These are phyloP conservation scores for Lanius collurio DNA, from an alignment of 2,113 vertebrate species.

Conservation along the genomic window DNA sequence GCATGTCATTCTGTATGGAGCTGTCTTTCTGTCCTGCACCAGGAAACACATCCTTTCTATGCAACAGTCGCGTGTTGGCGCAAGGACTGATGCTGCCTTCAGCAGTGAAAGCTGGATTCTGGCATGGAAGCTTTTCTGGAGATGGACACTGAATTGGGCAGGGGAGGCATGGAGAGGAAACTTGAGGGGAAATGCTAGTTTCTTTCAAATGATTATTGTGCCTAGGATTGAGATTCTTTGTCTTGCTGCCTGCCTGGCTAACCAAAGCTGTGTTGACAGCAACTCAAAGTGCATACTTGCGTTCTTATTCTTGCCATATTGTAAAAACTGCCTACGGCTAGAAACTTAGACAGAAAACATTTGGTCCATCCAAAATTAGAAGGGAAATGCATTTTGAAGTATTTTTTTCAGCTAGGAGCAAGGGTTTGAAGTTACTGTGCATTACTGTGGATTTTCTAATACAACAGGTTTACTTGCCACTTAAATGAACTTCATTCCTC, in stretches of 20 bases:
- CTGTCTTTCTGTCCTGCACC: background rate
- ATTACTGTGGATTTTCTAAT: background rate
- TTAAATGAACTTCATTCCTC: background rate
- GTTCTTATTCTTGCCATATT: background rate
- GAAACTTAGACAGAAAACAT: background rate
- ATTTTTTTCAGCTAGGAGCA: background rate
- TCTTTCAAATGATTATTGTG: background rate
- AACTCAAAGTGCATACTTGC: background rate
- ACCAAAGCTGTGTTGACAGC: constrained; percentile 16
- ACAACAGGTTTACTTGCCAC: background rate
- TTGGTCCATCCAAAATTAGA: background rate
- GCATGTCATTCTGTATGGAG: background rate
- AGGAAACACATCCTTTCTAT: background rate
- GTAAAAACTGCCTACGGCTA: background rate
- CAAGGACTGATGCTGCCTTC: background rate
- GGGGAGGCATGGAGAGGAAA: background rate
- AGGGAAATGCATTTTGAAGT: constrained; percentile 5
- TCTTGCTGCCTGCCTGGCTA: constrained; percentile 3
- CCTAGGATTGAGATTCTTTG: background rate
- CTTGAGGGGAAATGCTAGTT: background rate
- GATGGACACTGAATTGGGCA: background rate
- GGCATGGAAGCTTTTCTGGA: background rate
- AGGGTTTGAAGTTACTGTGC: background rate
- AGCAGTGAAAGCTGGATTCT: background rate
- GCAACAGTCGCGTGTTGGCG: accelerated